Evolutionary conservation across 2,888 invertebrate species (phyloP), one percentile per base, ranked within the genome.

Genomic region (Tortricodes alternella): DNA sequence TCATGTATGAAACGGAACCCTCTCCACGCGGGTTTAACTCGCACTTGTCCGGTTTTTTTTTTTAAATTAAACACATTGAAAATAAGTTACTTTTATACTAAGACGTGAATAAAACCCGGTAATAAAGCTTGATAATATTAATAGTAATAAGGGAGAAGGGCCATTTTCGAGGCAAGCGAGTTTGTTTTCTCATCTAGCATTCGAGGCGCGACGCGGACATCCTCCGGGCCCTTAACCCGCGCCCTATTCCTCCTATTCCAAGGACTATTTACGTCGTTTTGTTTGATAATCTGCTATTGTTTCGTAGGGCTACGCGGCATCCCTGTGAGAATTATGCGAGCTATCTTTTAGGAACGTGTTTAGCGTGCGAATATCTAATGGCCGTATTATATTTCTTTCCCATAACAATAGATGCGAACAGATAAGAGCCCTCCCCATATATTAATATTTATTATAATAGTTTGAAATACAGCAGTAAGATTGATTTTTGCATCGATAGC

Each of bases 281-380:
- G 83, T 85, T 87, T 87, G 86, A 89, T 90, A 90, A 89, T 89
- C 85, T 84, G 83, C 85, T 83, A 86, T 90, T 88, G 89, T 88
- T 88, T 87, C 78, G 83, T 76, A 70, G 80, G 81, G 77, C 76
- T 76, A 74, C 78, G 79, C 73, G 72, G 78, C 81, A 74, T 80
- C 82, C 85, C 83, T 82, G 75, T 77, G 83, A 85, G 86, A 89
- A 85, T 88, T 89, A 88, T 88, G 83, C 80, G 78, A 83, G 84
- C 83, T 86, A 85, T 89, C 85, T 85, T 83, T 84, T 76, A 76
- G 69, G 76, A 74, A 88, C 89, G 89, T 89, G 89, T 76, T 78
- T 77, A 62, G 85, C 76, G 70, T 88, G 76, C 79, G 74, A 82
- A 86, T 85, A 81, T 81, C 73, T 78, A 80, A 82, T 84, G 83